Percentiles rank a stretch among this genome's conserved stretches.
These are phyloP conservation scores for Microcebus murinus DNA, from an alignment of 2,113 vertebrate genomes.

Conservation along the genomic window DNA sequence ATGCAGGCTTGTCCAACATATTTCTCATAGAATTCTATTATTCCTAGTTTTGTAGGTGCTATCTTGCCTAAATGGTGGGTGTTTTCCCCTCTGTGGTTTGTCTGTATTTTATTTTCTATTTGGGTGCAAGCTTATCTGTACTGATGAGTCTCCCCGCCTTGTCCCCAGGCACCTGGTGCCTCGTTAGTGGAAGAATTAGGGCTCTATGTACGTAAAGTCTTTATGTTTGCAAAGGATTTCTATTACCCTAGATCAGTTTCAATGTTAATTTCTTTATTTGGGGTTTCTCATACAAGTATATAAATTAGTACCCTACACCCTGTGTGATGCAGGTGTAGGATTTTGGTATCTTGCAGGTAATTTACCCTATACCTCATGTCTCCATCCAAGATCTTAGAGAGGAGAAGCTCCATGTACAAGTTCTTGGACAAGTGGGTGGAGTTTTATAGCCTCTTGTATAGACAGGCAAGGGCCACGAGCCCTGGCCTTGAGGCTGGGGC, in stretches of 20 bases:
- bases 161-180: no score
- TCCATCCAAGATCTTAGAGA: not conserved
- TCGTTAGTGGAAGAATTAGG: not conserved
- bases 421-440: not conserved
- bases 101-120: not conserved
- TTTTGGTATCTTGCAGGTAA: not conserved
- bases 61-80: not conserved
- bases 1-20: not conserved
- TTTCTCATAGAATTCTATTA: not conserved
- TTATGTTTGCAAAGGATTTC: no score
- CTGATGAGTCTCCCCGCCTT: not conserved
- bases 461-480: not conserved
- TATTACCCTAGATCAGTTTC: not conserved
- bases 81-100: not conserved
- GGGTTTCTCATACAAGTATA: not conserved
- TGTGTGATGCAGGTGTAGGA: not conserved
- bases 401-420: not conserved
- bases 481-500: not conserved
- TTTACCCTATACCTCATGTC: no score
- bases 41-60: not conserved
- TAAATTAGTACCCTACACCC: not conserved
- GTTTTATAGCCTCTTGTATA: not conserved
- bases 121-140: not conserved
- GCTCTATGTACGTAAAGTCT: not conserved
- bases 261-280: not conserved